Base-by-base conservation (phyloP, 1,140 invertebrate species). In the Whitmania pigra region DNA sequence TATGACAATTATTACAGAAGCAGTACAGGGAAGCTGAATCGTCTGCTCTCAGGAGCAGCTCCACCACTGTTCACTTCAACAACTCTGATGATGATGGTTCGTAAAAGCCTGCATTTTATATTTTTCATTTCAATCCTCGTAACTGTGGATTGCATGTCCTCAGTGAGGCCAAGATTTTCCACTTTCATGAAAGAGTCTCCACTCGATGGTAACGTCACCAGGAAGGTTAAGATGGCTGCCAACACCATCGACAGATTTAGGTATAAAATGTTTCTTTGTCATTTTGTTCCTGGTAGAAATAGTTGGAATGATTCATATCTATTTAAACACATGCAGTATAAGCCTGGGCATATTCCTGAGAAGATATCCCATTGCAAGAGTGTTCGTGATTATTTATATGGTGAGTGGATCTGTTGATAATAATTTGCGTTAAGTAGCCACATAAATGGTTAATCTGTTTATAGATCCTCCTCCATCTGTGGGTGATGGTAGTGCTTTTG, bases 151-250 rank as follows among this genome's bases (percentile, higher is more conserved):
- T 49, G 5, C 13, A 57, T 53, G 69, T 77, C 75, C 81, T 79
- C 78, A 85, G 84, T 83, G 11, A 87, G 88, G 80, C 86, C 78
- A 67, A 75, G 88, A 79, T 84, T 90, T 43, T 88, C 89, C 63
- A 25, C 57, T 71, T 88, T 90, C 74, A 84, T 91, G 78, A 83
- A 87, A 73, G 89, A 91, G 77, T 87, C 86, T 77, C 89, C 89
- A 20, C 88, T 89, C 77, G 90, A 92, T 77, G 88, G 88, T 67
- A 86, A 88, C 22, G 86, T 92, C 55, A 86, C 89, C 0, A 85
- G 89, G 75, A 85, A 87, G 76, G 88, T 92, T 5, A 92, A 92
- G 80, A 84, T 87, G 76, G 90, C 89, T 31, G 90, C 90, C 77
- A 88, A 88, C 40, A 86, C 86, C 53, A 82, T 92, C 20, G 90